Percentiles rank a stretch among this genome's conserved stretches.
phyloP scores from a whole-genome alignment of 2,888 invertebrate species.

The Chrysodeixis includens region DNA sequence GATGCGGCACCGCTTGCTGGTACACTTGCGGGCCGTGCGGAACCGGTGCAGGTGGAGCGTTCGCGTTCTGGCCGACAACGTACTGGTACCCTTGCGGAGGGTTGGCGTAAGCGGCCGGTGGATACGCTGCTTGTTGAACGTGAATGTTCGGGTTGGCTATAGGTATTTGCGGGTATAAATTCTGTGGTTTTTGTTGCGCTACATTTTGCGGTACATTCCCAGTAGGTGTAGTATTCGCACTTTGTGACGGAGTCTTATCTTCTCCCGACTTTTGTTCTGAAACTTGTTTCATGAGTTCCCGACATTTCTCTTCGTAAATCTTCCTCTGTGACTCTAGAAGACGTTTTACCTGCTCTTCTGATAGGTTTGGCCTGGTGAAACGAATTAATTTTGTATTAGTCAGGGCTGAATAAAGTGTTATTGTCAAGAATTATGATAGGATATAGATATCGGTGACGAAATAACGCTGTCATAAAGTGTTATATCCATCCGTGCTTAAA shows the following conservation, averaged over 20 bases:
- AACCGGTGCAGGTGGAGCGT: not conserved
- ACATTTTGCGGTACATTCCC: not conserved
- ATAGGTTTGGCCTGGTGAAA: not conserved
- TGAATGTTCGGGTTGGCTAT: not conserved
- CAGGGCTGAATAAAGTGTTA: too few species aligned
- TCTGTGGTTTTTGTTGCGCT: not conserved
- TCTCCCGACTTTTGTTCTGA: not conserved
- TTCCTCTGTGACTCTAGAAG: not conserved
- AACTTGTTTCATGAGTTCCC: not conserved
- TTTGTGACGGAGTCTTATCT: not conserved
- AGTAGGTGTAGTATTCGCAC: not conserved
- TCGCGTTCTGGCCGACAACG: not conserved
- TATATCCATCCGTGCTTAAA: too few species aligned
- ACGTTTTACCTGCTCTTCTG: not conserved
- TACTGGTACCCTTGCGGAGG: not conserved
- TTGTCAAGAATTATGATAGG: too few species aligned
- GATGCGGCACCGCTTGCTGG: too few species aligned
- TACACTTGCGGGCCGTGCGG: not conserved
- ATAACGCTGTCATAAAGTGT: too few species aligned
- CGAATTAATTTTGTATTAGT: too few species aligned
- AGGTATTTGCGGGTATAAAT: not conserved
- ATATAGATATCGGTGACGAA: too few species aligned
- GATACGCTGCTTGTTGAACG: not conserved
- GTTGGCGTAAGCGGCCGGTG: not conserved
- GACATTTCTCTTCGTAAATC: not conserved